Conservation (phyloP, 1,140 invertebrate species). For the Dreissena polymorpha region DNA sequence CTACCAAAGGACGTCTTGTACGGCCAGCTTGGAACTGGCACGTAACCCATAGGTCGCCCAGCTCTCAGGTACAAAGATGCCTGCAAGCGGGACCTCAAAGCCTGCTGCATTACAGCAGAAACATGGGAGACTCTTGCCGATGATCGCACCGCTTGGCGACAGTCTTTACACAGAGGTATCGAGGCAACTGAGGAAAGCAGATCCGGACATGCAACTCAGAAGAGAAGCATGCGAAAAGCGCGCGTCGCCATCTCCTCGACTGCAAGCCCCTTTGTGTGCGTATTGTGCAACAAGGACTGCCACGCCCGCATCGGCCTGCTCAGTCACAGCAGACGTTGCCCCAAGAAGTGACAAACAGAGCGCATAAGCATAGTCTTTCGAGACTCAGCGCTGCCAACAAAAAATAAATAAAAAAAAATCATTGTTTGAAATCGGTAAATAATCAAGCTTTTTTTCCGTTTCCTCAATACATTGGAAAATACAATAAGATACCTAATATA, state of each 20-base stretch:
- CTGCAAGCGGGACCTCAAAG: conserved; percentile 8
- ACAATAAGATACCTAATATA: too few species aligned
- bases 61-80: conserved; percentile 8
- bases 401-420: too few species aligned
- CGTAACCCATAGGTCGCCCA: background rate
- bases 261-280: background rate
- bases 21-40: conserved; percentile 4
- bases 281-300: background rate
- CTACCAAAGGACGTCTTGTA: conserved; percentile 10
- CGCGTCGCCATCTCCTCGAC: background rate
- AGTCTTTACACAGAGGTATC: background rate
- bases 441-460: too few species aligned
- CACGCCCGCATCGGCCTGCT: background rate
- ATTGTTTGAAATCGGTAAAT: too few species aligned
- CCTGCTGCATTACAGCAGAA: background rate
- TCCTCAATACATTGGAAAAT: too few species aligned
- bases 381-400: too few species aligned
- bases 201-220: background rate
- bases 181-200: background rate
- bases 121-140: background rate
- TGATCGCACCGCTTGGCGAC: background rate
- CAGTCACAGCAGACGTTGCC: too few species aligned
- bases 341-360: too few species aligned
- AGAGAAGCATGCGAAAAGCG: background rate
- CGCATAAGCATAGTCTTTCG: too few species aligned